Evolutionary conservation across 2,113 vertebrate species (phyloP), one percentile per base, ranked within the genome.

Genomic region (Tonatia bakeri): DNA sequence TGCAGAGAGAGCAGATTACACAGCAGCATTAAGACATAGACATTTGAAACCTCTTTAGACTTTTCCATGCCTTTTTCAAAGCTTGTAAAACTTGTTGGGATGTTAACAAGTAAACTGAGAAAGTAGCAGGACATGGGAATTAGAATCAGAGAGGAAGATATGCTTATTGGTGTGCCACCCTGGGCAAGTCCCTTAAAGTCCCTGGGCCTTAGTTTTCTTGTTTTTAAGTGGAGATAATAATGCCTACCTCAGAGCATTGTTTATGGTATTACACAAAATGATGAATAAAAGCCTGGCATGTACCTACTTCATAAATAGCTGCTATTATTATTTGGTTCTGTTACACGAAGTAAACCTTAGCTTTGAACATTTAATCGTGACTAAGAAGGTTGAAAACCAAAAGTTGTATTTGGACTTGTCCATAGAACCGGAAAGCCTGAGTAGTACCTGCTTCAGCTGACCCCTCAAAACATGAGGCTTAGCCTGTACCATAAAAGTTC

Each of bases 101-200:
- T 65, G 40, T 76, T 95, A 85, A 82, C 33, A 85, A 92, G 77
- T 67, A 89, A 94, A 90, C 33, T 84, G 83, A 95, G 96, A 96
- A 91, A 93, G 47, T 26, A 69, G 73, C 67, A 82, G 45, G 77
- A 61, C 70, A 61, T 56, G 88, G 65, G 82, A 96, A 91, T 69
- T 73, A 82, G n/a, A 69, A 45, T 72, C 50, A 47, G 50, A 69
- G 80, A n/a, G 64, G 65, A 93, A 96, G 83, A 82, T 33, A 73
- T 1, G 3, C 89, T 56, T 45, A 70, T 17, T 88, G 31, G 22
- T 7, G 45, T 36, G 16, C n/a, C 67, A 54, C 61, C 52, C 67
- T 72, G 86, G 50, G 40, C 61, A 89, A 95, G 73, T 19, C 36
- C 52, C 77, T 82, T 50, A 72, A 50, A 24, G 81, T 33, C 45